Conservation (phyloP, 2,113 vertebrate species). For the Anarrhichthys ocellatus region DNA sequence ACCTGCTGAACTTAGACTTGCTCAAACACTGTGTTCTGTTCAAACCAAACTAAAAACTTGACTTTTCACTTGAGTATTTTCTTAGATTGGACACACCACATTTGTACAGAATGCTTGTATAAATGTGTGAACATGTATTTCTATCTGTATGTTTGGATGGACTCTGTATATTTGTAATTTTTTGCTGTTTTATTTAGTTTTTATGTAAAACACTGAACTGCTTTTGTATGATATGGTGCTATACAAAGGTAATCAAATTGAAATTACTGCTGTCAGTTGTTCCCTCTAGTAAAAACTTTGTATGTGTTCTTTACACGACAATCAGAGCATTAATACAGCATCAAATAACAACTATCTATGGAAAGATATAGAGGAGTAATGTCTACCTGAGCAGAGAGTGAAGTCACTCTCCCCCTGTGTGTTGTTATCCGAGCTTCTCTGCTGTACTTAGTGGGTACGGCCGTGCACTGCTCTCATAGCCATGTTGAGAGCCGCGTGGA, state of each 20-base stretch:
- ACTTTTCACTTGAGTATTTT: too few relatives aligned
- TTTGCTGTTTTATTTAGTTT: neutral
- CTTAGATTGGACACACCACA: neutral
- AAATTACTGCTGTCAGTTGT: neutral
- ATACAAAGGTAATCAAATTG: neutral
- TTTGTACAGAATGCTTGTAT: neutral
- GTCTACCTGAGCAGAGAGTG: neutral
- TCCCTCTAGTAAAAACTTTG: too few relatives aligned
- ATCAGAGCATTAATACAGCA: neutral
- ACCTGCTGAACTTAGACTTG: neutral
- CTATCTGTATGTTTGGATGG: neutral
- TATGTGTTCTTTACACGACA: neutral
- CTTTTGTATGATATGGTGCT: neutral
- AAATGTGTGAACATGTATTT: neutral
- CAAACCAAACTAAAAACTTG: neutral
- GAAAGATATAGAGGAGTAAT: too few relatives aligned
- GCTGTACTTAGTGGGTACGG: neutral
- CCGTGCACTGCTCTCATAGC: too few relatives aligned
- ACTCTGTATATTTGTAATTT: neutral
- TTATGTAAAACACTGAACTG: conserved; percentile 3
- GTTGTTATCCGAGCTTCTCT: neutral
- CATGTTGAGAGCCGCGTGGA: neutral
- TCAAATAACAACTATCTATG: neutral
- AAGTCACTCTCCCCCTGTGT: neutral
- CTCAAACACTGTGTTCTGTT: neutral